Evolutionary conservation across 2,797 vertebrate species (phyloP), one percentile per base, ranked within the genome.

Genomic region (Lutjanus argentimaculatus): DNA sequence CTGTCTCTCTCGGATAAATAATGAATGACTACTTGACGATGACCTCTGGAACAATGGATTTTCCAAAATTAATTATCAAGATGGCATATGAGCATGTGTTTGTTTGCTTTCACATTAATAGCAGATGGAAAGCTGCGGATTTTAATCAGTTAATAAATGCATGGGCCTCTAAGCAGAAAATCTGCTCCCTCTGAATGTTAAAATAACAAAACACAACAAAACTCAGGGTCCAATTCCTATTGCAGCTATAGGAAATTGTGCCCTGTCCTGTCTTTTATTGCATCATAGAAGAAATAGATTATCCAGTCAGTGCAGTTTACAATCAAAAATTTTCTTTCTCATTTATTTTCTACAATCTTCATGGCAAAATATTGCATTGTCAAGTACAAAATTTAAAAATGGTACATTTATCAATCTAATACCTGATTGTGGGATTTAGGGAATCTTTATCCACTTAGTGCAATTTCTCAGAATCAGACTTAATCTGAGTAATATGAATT

Each of bases 51-150:
- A 83, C 77, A 88, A 87, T 83, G 67, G 65, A 67, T 84, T 90
- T 80, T 81, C 67, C 25, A 12, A 83, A 84, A 87, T 87, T 43
- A 86, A 91, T 91, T 75, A 83, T 87, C 70, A 79, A 82, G 62
- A 87, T 81, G 82, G 68, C 48, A 82, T 45, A 82, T 71, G 67
- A 65, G 62, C 57, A 80, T 66, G 77, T 80, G 79, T 55, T 77
- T 81, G 11, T 77, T 85, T 77, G 80, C 65, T 85, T 84, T 79
- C 57, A 68, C 43, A 56, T 40, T 66, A 55, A 86, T 40, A 66
- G 61, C 78, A 72, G 63, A 72, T 40, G 63, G 52, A 53, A 68
- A 75, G 79, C 46, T 74, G 51, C 6, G 7, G 22, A 57, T 81
- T 90, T 87, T 79, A 82, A 84, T 86, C 75, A 77, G 13, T 83